Conservation (phyloP, 2,797 vertebrate genomes). For the Cottoperca gobio region DNA sequence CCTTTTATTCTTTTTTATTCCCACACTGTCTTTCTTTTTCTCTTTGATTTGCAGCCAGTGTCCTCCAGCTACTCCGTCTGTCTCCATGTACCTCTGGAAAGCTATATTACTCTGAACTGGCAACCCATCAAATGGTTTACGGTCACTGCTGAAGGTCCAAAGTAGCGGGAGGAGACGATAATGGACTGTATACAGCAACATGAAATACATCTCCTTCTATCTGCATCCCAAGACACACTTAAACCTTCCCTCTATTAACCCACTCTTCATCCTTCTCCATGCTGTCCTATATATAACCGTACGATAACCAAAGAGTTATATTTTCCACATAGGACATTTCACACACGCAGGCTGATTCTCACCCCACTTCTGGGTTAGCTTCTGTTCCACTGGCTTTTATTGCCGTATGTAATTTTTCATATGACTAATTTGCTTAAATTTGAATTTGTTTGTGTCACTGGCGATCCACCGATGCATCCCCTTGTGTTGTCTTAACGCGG, state of each 20-base stretch:
- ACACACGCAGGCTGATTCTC: slow-evolving; percentile 7
- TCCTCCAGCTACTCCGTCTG: slow-evolving; percentile 33
- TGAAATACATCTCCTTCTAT: slow-evolving; percentile 14
- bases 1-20: slow-evolving; percentile 1
- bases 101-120: slow-evolving; percentile 29
- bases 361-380: slow-evolving; percentile 1
- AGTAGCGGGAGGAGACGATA: slow-evolving; percentile 22
- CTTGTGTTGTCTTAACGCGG: neutral
- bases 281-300: slow-evolving; percentile 24
- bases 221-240: slow-evolving; percentile 16
- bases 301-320: slow-evolving; percentile 23
- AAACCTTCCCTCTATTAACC: slow-evolving; percentile 19
- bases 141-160: slow-evolving; percentile 8
- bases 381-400: slow-evolving; percentile 18
- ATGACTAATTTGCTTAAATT: neutral
- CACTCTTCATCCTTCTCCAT: neutral
- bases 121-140: slow-evolving; percentile 38
- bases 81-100: slow-evolving; percentile 42
- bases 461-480: neutral
- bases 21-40: slow-evolving; percentile 1
- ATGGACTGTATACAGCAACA: slow-evolving; percentile 19
- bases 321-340: slow-evolving; percentile 8
- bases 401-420: slow-evolving; percentile 6
- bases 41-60: slow-evolving; percentile 31
- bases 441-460: neutral